Evolutionary conservation across 2,797 vertebrate species (phyloP).

Genomic region (Cryptoprocta ferox): DNA sequence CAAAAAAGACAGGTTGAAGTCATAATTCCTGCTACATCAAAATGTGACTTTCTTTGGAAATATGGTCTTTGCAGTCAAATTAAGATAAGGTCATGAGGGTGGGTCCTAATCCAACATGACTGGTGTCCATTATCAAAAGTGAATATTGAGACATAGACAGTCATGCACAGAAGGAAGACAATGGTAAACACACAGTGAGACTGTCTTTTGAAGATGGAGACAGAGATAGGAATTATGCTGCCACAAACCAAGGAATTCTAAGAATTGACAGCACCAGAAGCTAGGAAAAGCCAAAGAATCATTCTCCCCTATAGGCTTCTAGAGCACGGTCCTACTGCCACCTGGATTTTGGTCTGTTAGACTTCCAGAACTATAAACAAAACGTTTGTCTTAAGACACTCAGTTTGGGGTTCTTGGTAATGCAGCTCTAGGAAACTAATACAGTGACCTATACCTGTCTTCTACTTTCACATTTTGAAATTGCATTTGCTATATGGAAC

Average conservation of each 20-base stretch:
- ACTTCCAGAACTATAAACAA: neutral
- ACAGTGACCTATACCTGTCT: neutral
- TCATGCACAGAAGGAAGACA: neutral
- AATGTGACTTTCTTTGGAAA: neutral
- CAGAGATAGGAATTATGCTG: neutral
- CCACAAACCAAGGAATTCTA: neutral
- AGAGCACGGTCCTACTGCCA: neutral
- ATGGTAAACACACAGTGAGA: neutral
- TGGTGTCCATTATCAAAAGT: neutral
- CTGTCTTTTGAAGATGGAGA: neutral
- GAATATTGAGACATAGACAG: neutral
- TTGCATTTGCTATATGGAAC: neutral
- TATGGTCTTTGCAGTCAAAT: neutral
- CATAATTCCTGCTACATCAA: neutral
- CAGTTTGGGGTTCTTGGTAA: neutral
- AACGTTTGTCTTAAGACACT: neutral
- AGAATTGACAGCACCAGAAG: neutral
- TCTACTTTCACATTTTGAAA: conserved; percentile 34
- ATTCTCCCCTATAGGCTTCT: neutral
- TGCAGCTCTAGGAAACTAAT: neutral
- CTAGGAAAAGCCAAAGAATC: neutral
- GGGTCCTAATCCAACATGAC: neutral
- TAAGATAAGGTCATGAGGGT: neutral
- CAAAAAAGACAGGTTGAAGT: neutral
- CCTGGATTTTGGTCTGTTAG: neutral